These are phyloP conservation scores for Luscinia megarhynchos DNA, from an alignment of 2,797 vertebrate species.

Conservation along the genomic window DNA sequence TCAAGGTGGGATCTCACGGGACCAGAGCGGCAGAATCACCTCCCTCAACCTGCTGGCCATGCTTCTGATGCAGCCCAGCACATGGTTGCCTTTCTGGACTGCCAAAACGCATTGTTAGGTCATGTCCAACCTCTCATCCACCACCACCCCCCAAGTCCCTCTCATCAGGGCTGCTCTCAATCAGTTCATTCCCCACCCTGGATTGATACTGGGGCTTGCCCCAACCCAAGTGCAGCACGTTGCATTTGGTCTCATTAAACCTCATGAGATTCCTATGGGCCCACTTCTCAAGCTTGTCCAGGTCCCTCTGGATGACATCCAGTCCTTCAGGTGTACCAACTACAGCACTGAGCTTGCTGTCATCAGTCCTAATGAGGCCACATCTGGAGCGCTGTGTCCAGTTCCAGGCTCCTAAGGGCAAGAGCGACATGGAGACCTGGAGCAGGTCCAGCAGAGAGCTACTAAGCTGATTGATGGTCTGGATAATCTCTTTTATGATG, in stretches of 20 bases:
- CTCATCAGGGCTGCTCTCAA: not conserved
- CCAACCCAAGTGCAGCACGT: not conserved
- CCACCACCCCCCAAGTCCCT: not conserved
- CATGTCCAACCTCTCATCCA: not conserved
- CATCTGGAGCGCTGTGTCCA: no score
- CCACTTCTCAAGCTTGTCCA: not conserved
- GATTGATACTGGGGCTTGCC: not conserved
- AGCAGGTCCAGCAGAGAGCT: not conserved
- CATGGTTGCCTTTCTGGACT: not conserved
- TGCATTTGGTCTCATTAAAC: not conserved
- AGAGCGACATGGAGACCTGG: not conserved
- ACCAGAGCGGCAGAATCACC: not conserved
- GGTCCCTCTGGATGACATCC: no score
- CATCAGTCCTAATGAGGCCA: no score
- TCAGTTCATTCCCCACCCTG: not conserved
- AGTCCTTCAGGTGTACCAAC: no score
- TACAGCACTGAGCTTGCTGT: no score
- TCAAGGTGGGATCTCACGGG: not conserved
- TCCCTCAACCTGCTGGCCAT: not conserved
- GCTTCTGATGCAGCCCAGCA: not conserved
- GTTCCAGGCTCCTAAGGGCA: no score
- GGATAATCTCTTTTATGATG: not conserved
- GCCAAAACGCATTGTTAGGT: not conserved
- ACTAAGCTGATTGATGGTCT: not conserved
- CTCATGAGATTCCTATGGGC: not conserved